Conservation (phyloP, 2,113 vertebrate genomes). For the Alexandromys fortis region DNA sequence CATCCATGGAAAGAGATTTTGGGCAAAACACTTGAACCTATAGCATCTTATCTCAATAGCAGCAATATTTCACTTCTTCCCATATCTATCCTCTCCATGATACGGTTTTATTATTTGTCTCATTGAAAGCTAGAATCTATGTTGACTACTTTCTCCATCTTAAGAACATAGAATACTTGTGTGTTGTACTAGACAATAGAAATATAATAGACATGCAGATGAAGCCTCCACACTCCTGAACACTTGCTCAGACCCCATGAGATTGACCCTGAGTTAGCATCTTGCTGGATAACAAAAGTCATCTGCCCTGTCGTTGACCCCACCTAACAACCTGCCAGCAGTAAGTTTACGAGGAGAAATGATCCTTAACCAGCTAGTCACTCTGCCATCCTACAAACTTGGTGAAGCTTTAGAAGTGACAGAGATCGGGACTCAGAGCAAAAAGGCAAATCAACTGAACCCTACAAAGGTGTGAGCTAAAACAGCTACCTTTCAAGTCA, state of each 20-base stretch:
- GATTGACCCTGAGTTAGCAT: neutral
- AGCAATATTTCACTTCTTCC: neutral
- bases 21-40: neutral
- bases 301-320: neutral
- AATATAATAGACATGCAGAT: neutral
- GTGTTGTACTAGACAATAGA: neutral
- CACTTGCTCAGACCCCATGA: neutral
- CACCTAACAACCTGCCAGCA: neutral
- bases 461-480: neutral
- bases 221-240: neutral
- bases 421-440: neutral
- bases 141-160: neutral
- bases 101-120: neutral
- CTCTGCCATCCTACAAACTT: neutral
- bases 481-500: neutral
- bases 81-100: neutral
- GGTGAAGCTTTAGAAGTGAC: neutral
- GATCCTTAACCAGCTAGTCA: neutral
- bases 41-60: neutral
- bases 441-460: neutral
- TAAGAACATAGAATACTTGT: neutral
- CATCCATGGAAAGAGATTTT: neutral
- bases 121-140: neutral
- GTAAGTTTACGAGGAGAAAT: neutral
- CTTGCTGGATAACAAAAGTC: neutral